A percentile compares a stretch with the other conserved stretches of the same genome.
Conservation (phyloP, 1,140 invertebrate species). For the Aphelinus atriplicis region DNA sequence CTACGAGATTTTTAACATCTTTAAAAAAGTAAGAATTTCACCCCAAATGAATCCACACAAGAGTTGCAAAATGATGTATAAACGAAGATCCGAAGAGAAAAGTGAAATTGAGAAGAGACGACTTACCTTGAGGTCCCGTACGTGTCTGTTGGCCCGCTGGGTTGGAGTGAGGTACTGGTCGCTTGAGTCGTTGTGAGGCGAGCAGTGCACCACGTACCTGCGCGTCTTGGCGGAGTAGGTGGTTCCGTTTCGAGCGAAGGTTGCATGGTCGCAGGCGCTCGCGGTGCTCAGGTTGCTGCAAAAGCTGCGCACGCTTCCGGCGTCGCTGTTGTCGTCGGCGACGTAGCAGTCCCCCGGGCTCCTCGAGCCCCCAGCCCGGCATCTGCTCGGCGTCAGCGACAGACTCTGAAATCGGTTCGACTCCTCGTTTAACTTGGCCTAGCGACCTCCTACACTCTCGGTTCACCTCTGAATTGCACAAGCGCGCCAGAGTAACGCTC, state of each 20-base stretch:
- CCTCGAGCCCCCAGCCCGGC: slow-evolving; percentile 50
- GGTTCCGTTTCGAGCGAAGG: slow-evolving; percentile 82
- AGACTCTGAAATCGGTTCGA: slow-evolving; percentile 57
- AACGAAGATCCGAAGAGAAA: neutral
- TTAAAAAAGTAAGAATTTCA: too few species aligned
- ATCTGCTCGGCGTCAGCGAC: slow-evolving; percentile 63
- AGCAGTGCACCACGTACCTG: slow-evolving; percentile 85
- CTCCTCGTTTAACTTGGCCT: too few species aligned
- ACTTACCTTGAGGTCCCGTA: slow-evolving; percentile 72
- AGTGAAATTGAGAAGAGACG: neutral
- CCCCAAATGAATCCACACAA: too few species aligned
- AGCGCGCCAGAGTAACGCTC: too few species aligned
- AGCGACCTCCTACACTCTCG: too few species aligned
- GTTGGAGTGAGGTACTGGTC: slow-evolving; percentile 88
- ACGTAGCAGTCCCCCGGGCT: slow-evolving; percentile 42
- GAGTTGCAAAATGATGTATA: too few species aligned
- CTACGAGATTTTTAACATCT: too few species aligned
- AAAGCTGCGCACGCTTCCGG: slow-evolving; percentile 80
- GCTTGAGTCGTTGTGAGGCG: slow-evolving; percentile 76
- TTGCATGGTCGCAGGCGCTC: slow-evolving; percentile 79
- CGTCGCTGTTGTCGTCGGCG: slow-evolving; percentile 73
- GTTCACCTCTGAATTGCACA: too few species aligned
- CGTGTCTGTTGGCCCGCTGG: slow-evolving; percentile 81
- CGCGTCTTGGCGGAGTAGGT: slow-evolving; percentile 72
- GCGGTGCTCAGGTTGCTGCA: slow-evolving; percentile 78